Percentiles rank a stretch among this genome's conserved stretches.
phyloP scores from a whole-genome alignment of 1,140 invertebrate genomes.

The Cotesia chilonis region DNA sequence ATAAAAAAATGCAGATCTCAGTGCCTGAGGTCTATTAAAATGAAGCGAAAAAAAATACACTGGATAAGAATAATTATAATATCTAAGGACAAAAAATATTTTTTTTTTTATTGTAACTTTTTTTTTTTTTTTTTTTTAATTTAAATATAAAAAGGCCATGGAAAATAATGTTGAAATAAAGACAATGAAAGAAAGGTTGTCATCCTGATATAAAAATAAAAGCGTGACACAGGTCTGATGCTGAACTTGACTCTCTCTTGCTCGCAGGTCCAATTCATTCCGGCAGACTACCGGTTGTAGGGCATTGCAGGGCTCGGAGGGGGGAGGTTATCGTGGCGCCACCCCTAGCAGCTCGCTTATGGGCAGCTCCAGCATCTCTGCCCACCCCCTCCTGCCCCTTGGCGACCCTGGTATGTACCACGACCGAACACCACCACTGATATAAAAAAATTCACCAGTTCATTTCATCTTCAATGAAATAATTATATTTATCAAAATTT shows the following conservation, averaged over 20 bases:
- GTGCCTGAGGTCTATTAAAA: constrained; percentile 9
- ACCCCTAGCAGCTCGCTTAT: constrained; percentile 71
- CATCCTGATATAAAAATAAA: constrained; percentile 40
- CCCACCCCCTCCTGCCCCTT: constrained; percentile 84
- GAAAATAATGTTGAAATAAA: constrained; percentile 29
- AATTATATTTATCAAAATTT: background rate
- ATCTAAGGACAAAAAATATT: constrained; percentile 28
- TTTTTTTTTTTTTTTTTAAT: background rate
- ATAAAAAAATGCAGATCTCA: constrained; percentile 15
- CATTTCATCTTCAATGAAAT: constrained; percentile 4
- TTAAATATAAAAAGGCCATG: constrained; percentile 38
- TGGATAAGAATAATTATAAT: constrained; percentile 32
- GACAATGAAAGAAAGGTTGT: constrained; percentile 47
- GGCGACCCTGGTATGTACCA: constrained; percentile 73
- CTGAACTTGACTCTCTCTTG: constrained; percentile 73
- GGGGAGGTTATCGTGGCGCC: constrained; percentile 67
- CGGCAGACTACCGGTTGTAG: constrained; percentile 72
- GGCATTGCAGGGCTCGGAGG: constrained; percentile 67
- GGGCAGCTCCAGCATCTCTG: constrained; percentile 81
- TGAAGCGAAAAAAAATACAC: constrained; percentile 27
- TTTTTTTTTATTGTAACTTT: no score
- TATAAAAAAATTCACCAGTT: constrained; percentile 43
- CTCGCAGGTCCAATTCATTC: constrained; percentile 86
- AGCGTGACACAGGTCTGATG: constrained; percentile 64
- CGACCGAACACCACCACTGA: constrained; percentile 60